Conservation (phyloP, 2,888 invertebrate species). For the Amphiduros pacificus region DNA sequence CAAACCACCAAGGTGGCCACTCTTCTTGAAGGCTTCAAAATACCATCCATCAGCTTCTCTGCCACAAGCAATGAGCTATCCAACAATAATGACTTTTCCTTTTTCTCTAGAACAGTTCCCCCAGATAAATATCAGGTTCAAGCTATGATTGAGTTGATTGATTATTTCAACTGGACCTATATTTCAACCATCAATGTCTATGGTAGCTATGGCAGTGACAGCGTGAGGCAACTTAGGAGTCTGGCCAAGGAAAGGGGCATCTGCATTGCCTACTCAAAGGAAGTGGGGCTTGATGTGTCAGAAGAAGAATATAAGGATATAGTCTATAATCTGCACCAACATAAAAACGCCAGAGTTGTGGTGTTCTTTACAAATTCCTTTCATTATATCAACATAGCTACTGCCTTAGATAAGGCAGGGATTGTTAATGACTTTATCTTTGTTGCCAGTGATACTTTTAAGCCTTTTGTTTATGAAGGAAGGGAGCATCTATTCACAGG, state of each 20-base stretch:
- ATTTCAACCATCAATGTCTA: conserved; percentile 30
- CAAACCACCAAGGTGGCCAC: conserved; percentile 29
- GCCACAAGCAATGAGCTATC: conserved; percentile 30
- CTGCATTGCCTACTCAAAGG: conserved; percentile 27
- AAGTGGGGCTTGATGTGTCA: conserved; percentile 19
- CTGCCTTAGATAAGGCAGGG: background rate
- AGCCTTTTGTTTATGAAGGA: background rate
- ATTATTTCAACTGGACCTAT: conserved; percentile 32
- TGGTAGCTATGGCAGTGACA: conserved; percentile 30
- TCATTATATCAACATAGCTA: background rate
- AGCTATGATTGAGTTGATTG: conserved; percentile 30
- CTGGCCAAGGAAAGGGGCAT: conserved; percentile 12
- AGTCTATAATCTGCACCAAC: background rate
- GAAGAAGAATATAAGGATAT: conserved; percentile 4
- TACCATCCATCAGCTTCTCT: conserved; percentile 32
- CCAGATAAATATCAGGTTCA: conserved; percentile 31
- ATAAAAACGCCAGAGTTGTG: background rate
- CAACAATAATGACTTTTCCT: conserved; percentile 27
- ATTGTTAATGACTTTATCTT: conserved; percentile 1
- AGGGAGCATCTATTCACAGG: background rate
- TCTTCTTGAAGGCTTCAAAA: conserved; percentile 26
- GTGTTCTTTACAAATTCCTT: conserved; percentile 21
- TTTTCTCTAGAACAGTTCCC: conserved; percentile 33
- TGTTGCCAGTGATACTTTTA: conserved; percentile 8
- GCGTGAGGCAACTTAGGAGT: conserved; percentile 12